Evolutionary conservation across 2,113 vertebrate genomes (phyloP).

Genomic region (Porphyrio hochstetteri): DNA sequence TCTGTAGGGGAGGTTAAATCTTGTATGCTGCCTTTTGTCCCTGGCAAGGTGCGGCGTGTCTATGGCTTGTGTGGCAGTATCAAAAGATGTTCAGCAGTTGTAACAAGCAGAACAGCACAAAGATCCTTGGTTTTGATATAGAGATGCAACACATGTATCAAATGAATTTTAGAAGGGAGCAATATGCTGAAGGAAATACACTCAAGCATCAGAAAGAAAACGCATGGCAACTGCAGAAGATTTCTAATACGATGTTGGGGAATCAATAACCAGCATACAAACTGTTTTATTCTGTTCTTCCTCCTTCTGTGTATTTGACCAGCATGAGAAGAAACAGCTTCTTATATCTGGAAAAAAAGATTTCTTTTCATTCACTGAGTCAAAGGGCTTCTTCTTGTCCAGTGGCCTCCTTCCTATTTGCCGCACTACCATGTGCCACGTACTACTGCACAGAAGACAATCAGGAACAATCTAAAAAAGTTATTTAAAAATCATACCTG

Average conservation of each 20-base stretch:
- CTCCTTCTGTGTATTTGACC: background rate
- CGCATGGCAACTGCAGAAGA: background rate
- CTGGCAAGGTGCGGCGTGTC: background rate
- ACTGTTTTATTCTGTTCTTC: background rate
- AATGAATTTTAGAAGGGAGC: background rate
- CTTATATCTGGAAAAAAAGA: background rate
- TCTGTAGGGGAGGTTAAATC: background rate
- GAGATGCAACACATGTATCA: background rate
- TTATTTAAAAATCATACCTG: background rate
- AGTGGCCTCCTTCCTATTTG: background rate
- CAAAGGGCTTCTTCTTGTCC: background rate
- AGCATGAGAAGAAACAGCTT: background rate
- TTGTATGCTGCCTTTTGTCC: background rate
- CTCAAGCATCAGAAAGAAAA: background rate
- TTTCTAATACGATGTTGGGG: background rate
- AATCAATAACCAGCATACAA: background rate
- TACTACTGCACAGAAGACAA: background rate
- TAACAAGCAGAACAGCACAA: background rate
- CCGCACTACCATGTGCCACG: background rate
- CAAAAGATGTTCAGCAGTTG: background rate
- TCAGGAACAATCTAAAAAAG: background rate
- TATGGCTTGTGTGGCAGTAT: background rate
- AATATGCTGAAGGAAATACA: background rate
- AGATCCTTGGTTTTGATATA: background rate
- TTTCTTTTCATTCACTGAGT: background rate